Percentiles rank a stretch among this genome's conserved stretches.
phyloP scores from a whole-genome alignment of 64 coral and sea anemone species.

The Pachyseris speciosa region DNA sequence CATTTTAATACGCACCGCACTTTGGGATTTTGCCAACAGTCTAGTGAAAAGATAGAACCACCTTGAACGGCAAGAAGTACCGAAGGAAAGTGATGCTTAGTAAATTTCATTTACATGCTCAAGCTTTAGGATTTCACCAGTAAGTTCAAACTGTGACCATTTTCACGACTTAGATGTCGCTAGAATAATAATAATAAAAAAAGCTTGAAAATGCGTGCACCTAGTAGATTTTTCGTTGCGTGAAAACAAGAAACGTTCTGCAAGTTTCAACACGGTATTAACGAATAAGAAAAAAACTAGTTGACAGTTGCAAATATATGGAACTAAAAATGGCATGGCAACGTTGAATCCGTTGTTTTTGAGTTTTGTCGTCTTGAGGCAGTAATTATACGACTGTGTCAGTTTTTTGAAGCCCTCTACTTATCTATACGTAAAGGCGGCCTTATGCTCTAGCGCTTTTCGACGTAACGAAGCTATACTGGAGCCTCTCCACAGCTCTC shows the following conservation, averaged over 20 bases:
- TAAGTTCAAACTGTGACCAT: too few relatives aligned
- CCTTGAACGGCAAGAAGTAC: not conserved
- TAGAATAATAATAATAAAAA: too few relatives aligned
- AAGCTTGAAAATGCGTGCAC: too few relatives aligned
- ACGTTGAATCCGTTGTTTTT: not conserved
- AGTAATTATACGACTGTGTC: not conserved
- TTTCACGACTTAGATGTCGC: too few relatives aligned
- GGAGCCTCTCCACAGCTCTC: conserved; percentile 93
- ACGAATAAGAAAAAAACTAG: too few relatives aligned
- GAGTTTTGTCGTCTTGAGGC: not conserved
- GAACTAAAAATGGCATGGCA: not conserved
- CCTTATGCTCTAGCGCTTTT: conserved; percentile 96
- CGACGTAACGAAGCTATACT: conserved; percentile 92
- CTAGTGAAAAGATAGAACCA: too few relatives aligned
- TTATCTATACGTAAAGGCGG: conserved; percentile 82
- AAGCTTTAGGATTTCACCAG: too few relatives aligned
- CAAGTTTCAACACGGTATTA: not conserved
- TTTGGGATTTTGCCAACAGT: too few relatives aligned
- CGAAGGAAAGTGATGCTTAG: not conserved
- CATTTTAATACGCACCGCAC: not conserved
- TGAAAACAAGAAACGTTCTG: not conserved
- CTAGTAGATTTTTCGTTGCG: too few relatives aligned
- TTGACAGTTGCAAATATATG: not conserved
- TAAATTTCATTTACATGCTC: too few relatives aligned
- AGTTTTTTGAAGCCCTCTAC: not conserved